Conservation (phyloP, 2,113 vertebrate genomes). For the Rhinichthys klamathensis region DNA sequence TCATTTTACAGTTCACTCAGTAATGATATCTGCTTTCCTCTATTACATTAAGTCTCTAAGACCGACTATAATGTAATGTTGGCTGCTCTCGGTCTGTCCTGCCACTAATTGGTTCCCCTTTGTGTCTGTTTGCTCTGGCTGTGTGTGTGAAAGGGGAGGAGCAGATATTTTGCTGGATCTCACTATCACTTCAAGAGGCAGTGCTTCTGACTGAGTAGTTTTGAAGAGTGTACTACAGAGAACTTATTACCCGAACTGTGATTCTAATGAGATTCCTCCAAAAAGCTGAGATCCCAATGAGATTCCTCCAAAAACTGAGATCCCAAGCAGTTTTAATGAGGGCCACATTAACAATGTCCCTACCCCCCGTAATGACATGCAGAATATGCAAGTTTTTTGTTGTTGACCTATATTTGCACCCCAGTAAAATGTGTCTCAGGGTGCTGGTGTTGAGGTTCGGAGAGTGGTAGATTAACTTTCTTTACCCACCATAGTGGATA, state of each 20-base stretch:
- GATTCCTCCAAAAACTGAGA: not conserved
- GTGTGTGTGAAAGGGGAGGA: slow-evolving; percentile 30
- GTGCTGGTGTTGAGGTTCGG: not conserved
- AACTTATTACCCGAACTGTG: not conserved
- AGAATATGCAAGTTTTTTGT: slow-evolving; percentile 56
- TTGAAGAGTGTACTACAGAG: slow-evolving; percentile 10
- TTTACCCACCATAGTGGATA: not conserved
- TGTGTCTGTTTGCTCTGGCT: slow-evolving; percentile 40
- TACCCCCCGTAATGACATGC: slow-evolving; percentile 36
- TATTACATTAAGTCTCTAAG: slow-evolving; percentile 12
- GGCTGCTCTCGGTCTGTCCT: slow-evolving; percentile 7
- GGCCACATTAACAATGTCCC: not conserved
- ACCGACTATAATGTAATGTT: not conserved
- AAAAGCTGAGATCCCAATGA: slow-evolving; percentile 10
- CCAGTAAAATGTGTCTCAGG: slow-evolving; percentile 8
- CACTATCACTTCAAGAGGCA: slow-evolving; percentile 8
- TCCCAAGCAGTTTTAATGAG: not conserved
- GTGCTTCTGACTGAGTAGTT: not conserved
- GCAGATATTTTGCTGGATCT: not conserved
- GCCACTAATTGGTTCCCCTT: slow-evolving; percentile 28
- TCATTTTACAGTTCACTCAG: slow-evolving; percentile 3
- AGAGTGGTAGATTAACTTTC: not conserved
- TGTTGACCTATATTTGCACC: slow-evolving; percentile 71
- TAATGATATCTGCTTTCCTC: not conserved
- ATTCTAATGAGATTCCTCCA: not conserved